Percentiles rank a stretch among this genome's conserved stretches.
phyloP scores from a whole-genome alignment of 2,113 vertebrate species.

The Etia nguti region DNA sequence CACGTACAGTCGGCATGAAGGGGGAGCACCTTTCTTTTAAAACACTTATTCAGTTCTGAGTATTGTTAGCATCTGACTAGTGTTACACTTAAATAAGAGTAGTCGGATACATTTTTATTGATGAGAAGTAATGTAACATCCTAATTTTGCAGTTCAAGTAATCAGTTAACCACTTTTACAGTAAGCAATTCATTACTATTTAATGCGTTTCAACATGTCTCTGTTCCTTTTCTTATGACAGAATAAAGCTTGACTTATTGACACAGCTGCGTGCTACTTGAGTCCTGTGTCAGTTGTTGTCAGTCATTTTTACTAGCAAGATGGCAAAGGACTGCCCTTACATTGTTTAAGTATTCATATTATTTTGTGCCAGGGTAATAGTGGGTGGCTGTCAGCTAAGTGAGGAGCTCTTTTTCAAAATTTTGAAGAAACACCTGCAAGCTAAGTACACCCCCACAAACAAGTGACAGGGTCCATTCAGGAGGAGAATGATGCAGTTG shows the following conservation, averaged over 20 bases:
- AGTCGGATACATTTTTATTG: rapidly evolving
- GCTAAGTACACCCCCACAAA: background rate
- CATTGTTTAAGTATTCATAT: background rate
- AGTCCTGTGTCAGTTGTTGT: background rate
- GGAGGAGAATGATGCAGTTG: background rate
- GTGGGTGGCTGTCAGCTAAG: background rate
- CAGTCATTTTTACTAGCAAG: background rate
- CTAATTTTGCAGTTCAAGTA: background rate
- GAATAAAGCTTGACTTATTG: background rate
- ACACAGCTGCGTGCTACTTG: background rate
- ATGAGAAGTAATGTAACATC: background rate
- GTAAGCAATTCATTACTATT: background rate
- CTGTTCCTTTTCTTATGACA: background rate
- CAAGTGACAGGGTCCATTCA: background rate
- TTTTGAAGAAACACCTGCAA: background rate
- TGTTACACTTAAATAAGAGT: background rate
- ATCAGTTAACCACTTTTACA: background rate
- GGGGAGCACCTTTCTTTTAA: background rate
- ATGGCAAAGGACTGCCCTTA: background rate
- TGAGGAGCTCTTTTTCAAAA: background rate
- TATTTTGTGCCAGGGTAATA: background rate
- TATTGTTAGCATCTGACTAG: background rate
- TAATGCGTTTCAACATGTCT: background rate
- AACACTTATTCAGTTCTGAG: background rate
- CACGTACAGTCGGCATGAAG: background rate